Base-by-base conservation (phyloP, 2,888 invertebrate species). In the Troides aeacus region DNA sequence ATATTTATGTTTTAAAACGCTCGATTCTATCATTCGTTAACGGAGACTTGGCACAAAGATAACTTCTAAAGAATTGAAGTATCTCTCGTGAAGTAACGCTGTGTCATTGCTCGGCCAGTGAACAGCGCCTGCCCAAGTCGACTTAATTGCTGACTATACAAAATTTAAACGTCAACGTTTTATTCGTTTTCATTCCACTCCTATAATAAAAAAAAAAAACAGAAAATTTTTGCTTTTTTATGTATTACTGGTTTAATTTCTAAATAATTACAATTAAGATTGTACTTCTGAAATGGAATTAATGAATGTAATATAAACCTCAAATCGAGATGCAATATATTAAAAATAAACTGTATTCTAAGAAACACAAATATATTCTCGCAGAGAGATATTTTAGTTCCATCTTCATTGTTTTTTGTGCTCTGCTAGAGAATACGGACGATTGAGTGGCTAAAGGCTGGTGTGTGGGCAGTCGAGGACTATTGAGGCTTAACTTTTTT, bases 401-500 rank as follows among this genome's bases (percentile, higher is more conserved):
- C 82, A 72, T 75, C 85, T 87, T 86, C 71, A 78, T 23, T 46
- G 72, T 79, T 83, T 82, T 53, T 76, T 77, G 73, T 85, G 74
- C 79, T 71, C 75, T 71, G 73, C 80, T 81, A 83, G 79, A 79
- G 78, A 85, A 84, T 84, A 85, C 83, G 83, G 83, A 86, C 89
- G 88, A 90, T 89, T 89, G 90, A 90, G 90, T 89, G 89, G 86
- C 89, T 86, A 88, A 84, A 86, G 88, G 87, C 79, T 85, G 87
- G 90, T 89, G 90, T 90, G 90, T 91, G 92, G 92, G 90, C 88
- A 79, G 91, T 84, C 78, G 86, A 89, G 89, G 85, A 89, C 90
- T 88, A 89, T 90, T 86, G 85, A 87, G 77, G 77, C 78, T 84
- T 83, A 84, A 83, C 78, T 86, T 89, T 90, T 88, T 78, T 81